These are phyloP conservation scores for Corythornis leucogaster DNA, from an alignment of 2,797 vertebrate species.

Conservation along the genomic window DNA sequence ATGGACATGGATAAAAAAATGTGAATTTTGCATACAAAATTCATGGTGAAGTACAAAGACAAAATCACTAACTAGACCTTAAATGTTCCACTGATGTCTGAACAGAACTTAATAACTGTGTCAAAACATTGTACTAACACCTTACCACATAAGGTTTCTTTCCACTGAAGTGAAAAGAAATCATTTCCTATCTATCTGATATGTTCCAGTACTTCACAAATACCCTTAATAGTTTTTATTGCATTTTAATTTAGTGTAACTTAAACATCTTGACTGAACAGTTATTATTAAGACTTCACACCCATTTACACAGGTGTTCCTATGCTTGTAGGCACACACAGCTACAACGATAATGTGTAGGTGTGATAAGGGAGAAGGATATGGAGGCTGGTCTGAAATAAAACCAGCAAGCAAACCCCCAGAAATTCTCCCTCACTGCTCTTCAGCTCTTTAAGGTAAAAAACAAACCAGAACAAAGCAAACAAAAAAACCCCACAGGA, in stretches of 20 bases:
- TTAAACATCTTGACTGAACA: not conserved
- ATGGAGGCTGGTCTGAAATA: not conserved
- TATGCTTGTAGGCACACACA: not conserved
- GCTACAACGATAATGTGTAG: not conserved
- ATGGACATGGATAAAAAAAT: not conserved
- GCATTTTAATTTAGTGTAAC: not conserved
- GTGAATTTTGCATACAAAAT: not conserved
- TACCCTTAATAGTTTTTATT: not conserved
- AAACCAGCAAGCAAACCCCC: not conserved
- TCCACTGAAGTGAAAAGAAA: not conserved
- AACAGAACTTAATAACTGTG: not conserved
- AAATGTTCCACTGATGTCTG: not conserved
- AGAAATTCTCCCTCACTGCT: not conserved
- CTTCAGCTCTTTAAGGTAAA: not conserved
- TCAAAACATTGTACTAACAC: not conserved
- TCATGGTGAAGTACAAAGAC: not conserved
- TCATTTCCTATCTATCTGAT: not conserved
- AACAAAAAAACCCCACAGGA: not conserved
- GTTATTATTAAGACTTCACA: not conserved
- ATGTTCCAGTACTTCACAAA: not conserved
- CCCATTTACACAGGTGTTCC: not conserved
- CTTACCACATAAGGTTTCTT: not conserved
- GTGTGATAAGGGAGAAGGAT: not conserved
- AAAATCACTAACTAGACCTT: not conserved
- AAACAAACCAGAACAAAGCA: not conserved